Base-by-base conservation (phyloP, 1,140 invertebrate genomes). In the Drosophila carrolli region DNA sequence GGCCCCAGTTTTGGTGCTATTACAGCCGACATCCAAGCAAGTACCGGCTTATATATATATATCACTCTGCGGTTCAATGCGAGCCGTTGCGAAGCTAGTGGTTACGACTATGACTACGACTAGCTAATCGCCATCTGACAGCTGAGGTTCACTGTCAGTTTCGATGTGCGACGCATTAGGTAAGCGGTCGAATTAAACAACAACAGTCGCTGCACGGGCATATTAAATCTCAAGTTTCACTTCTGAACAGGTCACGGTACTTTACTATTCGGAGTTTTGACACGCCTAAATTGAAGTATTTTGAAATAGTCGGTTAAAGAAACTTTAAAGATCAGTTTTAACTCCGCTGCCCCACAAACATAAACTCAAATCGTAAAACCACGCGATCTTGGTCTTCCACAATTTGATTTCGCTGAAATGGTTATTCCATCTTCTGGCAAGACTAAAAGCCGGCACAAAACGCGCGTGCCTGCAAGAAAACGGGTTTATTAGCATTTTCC, bases 401-500 rank as follows among this genome's bases (percentile, higher is more conserved):
- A 14, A 40, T 32, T 29, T 11, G 9, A 19, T 19, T 32, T 41
- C 5, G 13, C 40, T 47, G 13, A 40, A 65, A 48, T 48, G 59
- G 14, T 32, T 19, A 11, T 40, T 62, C 27, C 43, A 70, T 71
- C 67, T 70, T 57, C 9, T 16, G 10, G 14, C n/a, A 35, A 54
- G 59, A 54, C 11, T 62, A 5, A 40, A 19, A 40, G 43, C 63
- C 43, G 35, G 43, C 61, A 37, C 32, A 16, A 0, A 23, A 8
- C 11, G 13, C 35, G 27, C 43, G 67, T 70, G 67, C 67, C 35
- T 5, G 8, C 4, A 16, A 29, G 4, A 55, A 46, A 77, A 77
- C 75, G 10, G 58, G 75, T 71, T 77, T 77, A 58, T 68, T 71
- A 77, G 57, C 74, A 77, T 77, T 70, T 77, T 51, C 41, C 35